Base-by-base conservation (phyloP, 2,888 invertebrate species). In the Imbricaverruca yamaguchii region DNA sequence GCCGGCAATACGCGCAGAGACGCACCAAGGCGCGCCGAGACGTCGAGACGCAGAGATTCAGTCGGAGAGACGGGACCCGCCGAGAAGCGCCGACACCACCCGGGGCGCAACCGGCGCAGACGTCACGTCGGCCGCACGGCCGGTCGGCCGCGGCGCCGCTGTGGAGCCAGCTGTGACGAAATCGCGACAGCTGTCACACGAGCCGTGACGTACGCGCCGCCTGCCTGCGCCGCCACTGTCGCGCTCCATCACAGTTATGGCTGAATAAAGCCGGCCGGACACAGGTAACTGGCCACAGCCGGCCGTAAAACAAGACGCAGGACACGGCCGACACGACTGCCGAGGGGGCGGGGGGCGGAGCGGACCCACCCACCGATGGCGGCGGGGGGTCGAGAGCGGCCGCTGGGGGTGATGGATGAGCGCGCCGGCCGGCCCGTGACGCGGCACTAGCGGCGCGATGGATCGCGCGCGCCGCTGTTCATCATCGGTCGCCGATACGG, bases 361-460 rank as follows among this genome's bases (percentile, higher is more conserved):
- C 65, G 23, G 7, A 9, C n/a, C n/a, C 12, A 23, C 23, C 11
- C 10, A 23, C 2, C 21, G 55, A 55, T 55, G 53, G 55, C 53
- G 55, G 13, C 3, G 12, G 55, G 74, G 6, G 12, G 59, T 59
- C 59, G 74, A n/a, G n/a, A 18, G n/a, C n/a, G 65, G n/a, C 10
- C n/a, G 55, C 9, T 15, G 53, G 15, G 59, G 59, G 55, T 74
- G 74, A 74, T 74, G 21, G 74, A 74, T 74, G 74, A 13, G 11
- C 9, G 21, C 21, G 53, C 13, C 53, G 53, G 53, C 21, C 55
- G 4, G 53, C 21, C 55, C 18, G 74, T 74, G 74, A 74, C 74
- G 74, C 74, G 55, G 74, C 74, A 74, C 53, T 21, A 53, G 74
- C 74, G 74, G 74, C 55, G 21, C 74, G 74, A 74, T 55, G 74